Base-by-base conservation (phyloP, 2,888 invertebrate genomes). In the Lasiommata megera region DNA sequence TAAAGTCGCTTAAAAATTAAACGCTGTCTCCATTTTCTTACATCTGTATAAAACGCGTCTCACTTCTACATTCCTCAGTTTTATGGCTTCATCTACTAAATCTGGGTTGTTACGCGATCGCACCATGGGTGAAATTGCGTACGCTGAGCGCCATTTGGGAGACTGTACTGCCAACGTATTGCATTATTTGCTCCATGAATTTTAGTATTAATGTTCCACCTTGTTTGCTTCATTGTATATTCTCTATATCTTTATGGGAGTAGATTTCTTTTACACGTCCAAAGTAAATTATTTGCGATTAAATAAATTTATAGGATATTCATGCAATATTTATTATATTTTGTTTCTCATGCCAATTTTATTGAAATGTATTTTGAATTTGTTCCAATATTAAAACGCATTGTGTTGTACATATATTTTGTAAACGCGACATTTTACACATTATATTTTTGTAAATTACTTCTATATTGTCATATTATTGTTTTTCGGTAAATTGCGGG, bases 371-470 rank as follows among this genome's bases (percentile, higher is more conserved):
- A 69, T 76, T 69, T 73, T 77, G 75, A 80, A 79, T 14, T 57
- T 75, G 74, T 70, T 70, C 48, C 72, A 69, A 74, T 78, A 34
- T 34, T 9, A 11, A 73, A 73, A 74, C 78, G 79, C 80, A 77
- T 80, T 82, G 77, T 81, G 79, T 84, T 83, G 76, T 82, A 77
- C 72, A 78, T 78, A 34, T 34, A 34, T 34, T 34, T 72, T 71
- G 67, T 77, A 69, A 75, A 77, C 73, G 61, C 73, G 76, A 81
- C 56, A 60, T 77, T 71, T 76, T 78, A 77, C 23, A 40, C 18
- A 78, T 80, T 83, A 82, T 87, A 86, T 86, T 85, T 88, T 88
- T 87, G 75, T 84, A 84, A 82, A 81, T 83, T 80, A 79, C 78
- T 82, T 81, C 76, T 76, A 76, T 71, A 72, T 76, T 66, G 54